These are phyloP conservation scores for Gallinago stenura DNA, from an alignment of 2,797 vertebrate genomes.

Conservation along the genomic window DNA sequence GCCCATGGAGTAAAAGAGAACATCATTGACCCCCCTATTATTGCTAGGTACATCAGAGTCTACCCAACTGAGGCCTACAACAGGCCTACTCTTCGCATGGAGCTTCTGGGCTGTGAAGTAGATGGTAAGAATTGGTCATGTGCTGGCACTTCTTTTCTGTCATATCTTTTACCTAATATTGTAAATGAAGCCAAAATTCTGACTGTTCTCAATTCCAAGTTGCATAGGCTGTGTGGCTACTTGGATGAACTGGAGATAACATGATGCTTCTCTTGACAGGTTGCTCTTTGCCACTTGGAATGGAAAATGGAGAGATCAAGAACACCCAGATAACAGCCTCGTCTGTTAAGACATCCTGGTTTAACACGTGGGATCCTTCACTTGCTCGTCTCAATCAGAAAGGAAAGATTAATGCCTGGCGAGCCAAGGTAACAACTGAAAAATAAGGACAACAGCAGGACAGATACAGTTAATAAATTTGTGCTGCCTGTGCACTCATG, in stretches of 20 bases:
- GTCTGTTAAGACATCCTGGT: constrained; percentile 85
- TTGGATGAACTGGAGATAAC: not conserved
- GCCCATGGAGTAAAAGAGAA: constrained; percentile 82
- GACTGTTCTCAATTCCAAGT: not conserved
- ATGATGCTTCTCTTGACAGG: constrained; percentile 77
- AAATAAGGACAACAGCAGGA: not conserved
- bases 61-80: constrained; percentile 84
- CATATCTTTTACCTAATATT: not conserved
- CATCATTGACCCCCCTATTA: constrained; percentile 88
- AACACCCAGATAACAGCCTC: constrained; percentile 88
- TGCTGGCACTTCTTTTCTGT: not conserved
- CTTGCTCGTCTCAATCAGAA: constrained; percentile 88
- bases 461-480: not conserved
- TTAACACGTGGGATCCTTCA: constrained; percentile 83
- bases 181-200: not conserved
- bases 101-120: constrained; percentile 92
- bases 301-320: constrained; percentile 85
- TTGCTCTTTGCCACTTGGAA: constrained; percentile 92
- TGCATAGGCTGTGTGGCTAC: not conserved
- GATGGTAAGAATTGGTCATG: constrained; percentile 83
- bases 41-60: constrained; percentile 89
- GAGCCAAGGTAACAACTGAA: constrained; percentile 85
- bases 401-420: constrained; percentile 91
- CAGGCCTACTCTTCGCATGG: constrained; percentile 89
- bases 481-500: not conserved